Base-by-base conservation (phyloP, 2,888 invertebrate species). In the Lasius fuliginosus region DNA sequence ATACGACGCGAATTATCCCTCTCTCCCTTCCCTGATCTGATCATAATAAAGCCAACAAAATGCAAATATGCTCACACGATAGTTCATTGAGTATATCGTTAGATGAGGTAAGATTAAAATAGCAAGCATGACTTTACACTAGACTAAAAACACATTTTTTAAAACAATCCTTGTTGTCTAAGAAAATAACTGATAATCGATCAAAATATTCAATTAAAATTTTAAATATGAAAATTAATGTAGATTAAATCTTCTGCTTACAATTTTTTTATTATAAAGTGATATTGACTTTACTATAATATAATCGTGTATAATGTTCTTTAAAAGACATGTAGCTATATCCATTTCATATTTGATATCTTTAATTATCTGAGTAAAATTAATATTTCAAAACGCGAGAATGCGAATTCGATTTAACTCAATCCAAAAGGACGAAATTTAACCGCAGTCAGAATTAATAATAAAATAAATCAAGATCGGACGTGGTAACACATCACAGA, bases 101-200 rank as follows among this genome's bases (percentile, higher is more conserved):
- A 69, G 56, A 56, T 79, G 42, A 58, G 18, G 15, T 42, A 23
- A 79, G 71, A 49, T 71, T 79, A 79, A 30, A 42, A 0, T 6
- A 11, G 9, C 42, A 23, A 56, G 30, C n/a, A 73, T 81, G 23
- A 46, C 42, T 23, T 46, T 46, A 27, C 27, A n/a, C 36, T 15
- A 27, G 30, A 0, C 23, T 58, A 18, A 15, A 71, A 46, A 46
- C 33, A 27, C 12, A 30, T 73, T 36, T 36, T n/a, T 36, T 5
- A 58, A 58, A 69, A 42, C n/a, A 69, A 68, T 56, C 9, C 9
- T 40, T 56, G 53, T 6, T 42, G 0, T 58, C 68, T 60, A 33
- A 46, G 27, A 36, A 71, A 71, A 73, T 46, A 36, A 8, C 18
- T 60, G 11, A 60, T 62, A 12, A 56, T 67, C n/a, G 6, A 56